phyloP scores from a whole-genome alignment of 64 coral and sea anemone genomes.

The Dendrophyllia cribrosa region DNA sequence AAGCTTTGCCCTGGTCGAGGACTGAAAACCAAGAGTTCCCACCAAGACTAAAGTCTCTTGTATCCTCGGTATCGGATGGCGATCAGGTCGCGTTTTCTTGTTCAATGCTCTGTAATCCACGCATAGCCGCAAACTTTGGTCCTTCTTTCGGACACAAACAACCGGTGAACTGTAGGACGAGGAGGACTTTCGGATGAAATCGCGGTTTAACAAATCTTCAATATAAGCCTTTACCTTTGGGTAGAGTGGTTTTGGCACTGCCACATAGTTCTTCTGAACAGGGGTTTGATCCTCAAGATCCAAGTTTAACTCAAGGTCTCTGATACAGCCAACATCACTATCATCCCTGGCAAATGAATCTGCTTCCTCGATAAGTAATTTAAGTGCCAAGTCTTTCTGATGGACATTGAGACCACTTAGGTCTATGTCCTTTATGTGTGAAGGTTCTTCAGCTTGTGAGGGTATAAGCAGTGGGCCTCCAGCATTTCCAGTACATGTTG shows the following conservation, averaged over 20 bases:
- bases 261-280: conserved; percentile 64
- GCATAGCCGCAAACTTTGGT: conserved; percentile 52
- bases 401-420: conserved; percentile 11
- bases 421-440: conserved; percentile 44
- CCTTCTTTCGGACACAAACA: conserved; percentile 80
- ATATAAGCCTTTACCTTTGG: conserved; percentile 84
- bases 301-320: conserved; percentile 66
- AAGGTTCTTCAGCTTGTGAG: conserved; percentile 19
- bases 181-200: conserved; percentile 62
- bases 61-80: conserved; percentile 56
- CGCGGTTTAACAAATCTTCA: conserved; percentile 68
- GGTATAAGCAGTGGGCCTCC: neutral
- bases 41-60: conserved; percentile 65
- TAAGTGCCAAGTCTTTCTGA: conserved; percentile 21
- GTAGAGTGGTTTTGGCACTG: conserved; percentile 74
- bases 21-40: conserved; percentile 62
- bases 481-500: conserved; percentile 5
- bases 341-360: conserved; percentile 60
- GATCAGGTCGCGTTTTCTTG: conserved; percentile 50
- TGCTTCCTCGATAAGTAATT: conserved; percentile 33
- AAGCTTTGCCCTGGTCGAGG: conserved; percentile 68
- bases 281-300: conserved; percentile 43
- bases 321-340: conserved; percentile 65
- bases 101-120: conserved; percentile 69
- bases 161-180: conserved; percentile 77